A percentile compares a stretch with the other conserved stretches of the same genome.
phyloP scores from a whole-genome alignment of 1,140 invertebrate genomes.

The Cecropterus lyciades region DNA sequence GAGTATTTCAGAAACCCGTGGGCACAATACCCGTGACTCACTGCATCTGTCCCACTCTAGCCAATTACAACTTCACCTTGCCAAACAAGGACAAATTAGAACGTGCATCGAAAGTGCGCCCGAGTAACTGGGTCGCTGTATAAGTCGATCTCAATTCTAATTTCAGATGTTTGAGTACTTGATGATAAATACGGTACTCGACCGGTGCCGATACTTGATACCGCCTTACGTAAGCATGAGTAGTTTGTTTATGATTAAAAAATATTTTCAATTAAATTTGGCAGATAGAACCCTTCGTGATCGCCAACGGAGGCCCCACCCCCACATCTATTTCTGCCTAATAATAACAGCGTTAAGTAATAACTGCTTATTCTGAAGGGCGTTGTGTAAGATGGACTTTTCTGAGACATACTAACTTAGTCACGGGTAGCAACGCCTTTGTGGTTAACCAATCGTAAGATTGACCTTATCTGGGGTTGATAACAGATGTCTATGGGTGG shows the following conservation, averaged over 20 bases:
- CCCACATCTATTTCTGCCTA: too few species aligned
- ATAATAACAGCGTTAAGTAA: too few species aligned
- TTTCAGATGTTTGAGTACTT: conserved; percentile 33
- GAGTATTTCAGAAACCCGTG: conserved; percentile 4
- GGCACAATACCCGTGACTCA: conserved; percentile 37
- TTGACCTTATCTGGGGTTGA: too few species aligned
- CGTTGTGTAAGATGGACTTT: too few species aligned
- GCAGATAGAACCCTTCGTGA: too few species aligned
- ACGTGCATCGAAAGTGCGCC: conserved; percentile 36
- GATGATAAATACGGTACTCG: conserved; percentile 19
- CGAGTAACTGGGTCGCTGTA: conserved; percentile 38
- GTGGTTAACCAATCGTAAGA: too few species aligned
- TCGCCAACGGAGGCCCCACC: too few species aligned
- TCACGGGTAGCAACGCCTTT: too few species aligned
- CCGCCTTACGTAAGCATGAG: neutral
- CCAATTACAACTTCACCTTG: conserved; percentile 17
- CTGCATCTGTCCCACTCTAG: conserved; percentile 28
- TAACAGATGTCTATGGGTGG: too few species aligned
- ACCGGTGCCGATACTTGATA: neutral
- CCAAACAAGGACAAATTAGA: conserved; percentile 33
- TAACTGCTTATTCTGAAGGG: too few species aligned
- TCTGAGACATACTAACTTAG: too few species aligned
- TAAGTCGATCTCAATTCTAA: conserved; percentile 42
- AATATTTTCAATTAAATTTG: neutral
- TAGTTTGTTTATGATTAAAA: neutral